A percentile compares a stretch with the other conserved stretches of the same genome.
These are phyloP conservation scores for Netelia melanura DNA, from an alignment of 2,888 invertebrate species.

Conservation along the genomic window DNA sequence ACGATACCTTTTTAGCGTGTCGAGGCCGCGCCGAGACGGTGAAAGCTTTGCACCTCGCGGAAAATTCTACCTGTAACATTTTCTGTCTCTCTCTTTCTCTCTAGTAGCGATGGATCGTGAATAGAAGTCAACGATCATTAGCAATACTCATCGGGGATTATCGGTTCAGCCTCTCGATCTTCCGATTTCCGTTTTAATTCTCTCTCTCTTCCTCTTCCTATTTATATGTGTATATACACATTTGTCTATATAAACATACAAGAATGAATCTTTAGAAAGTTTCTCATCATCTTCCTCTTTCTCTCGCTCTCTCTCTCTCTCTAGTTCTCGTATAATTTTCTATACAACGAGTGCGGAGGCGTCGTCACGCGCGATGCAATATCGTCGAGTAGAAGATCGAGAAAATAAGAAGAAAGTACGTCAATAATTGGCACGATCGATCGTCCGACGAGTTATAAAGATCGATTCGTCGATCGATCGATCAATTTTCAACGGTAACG, in stretches of 20 bases:
- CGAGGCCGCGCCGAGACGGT: slow-evolving; percentile 18
- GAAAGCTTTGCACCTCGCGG: slow-evolving; percentile 51
- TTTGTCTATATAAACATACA: slow-evolving; percentile 3
- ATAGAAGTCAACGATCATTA: slow-evolving; percentile 54
- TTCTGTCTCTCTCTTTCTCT: not conserved
- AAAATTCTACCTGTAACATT: slow-evolving; percentile 19
- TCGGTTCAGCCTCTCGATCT: slow-evolving; percentile 46
- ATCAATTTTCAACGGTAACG: not conserved
- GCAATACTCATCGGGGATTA: slow-evolving; percentile 51
- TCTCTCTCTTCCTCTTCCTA: too few species aligned
- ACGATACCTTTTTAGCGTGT: slow-evolving; percentile 42
- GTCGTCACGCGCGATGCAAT: slow-evolving; percentile 55
- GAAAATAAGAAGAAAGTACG: slow-evolving; percentile 62
- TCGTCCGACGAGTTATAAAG: slow-evolving; percentile 21
- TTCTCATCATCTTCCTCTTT: slow-evolving; percentile 14
- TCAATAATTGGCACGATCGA: slow-evolving; percentile 27
- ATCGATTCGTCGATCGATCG: slow-evolving; percentile 21
- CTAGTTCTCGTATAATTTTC: slow-evolving; percentile 46
- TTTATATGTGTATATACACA: not conserved
- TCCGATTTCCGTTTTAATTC: slow-evolving; percentile 57
- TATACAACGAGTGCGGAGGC: slow-evolving; percentile 29
- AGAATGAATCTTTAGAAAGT: slow-evolving; percentile 62
- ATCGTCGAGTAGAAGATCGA: slow-evolving; percentile 52
- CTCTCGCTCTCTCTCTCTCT: slow-evolving; percentile 12
- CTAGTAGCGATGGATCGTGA: slow-evolving; percentile 26